Evolutionary conservation across 2,113 vertebrate genomes (phyloP).

Genomic region (Spea bombifrons): DNA sequence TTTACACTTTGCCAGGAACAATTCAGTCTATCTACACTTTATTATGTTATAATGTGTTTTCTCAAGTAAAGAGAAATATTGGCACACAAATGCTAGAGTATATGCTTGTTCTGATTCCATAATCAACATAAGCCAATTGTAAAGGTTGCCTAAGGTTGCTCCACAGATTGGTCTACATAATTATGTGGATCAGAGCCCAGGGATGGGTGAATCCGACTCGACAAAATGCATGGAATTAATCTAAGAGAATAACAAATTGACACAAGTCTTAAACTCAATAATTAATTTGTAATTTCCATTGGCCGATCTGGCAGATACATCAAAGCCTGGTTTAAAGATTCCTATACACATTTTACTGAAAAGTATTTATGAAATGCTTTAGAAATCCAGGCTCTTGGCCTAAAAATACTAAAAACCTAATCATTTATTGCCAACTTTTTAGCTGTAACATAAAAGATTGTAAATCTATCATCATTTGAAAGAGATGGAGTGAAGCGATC

Average conservation of each 20-base stretch:
- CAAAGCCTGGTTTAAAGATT: constrained; percentile 4
- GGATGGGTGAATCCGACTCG: constrained; percentile 5
- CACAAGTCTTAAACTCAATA: neutral
- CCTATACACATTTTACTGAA: constrained; percentile 5
- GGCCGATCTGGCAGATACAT: constrained; percentile 9
- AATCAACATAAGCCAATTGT: constrained; percentile 36
- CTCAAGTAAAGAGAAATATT: constrained; percentile 33
- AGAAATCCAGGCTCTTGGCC: neutral
- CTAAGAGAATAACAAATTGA: constrained; percentile 18
- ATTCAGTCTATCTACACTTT: constrained; percentile 14
- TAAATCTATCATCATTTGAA: neutral
- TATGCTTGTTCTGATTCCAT: constrained; percentile 27
- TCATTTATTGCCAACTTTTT: neutral
- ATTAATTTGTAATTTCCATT: constrained; percentile 9
- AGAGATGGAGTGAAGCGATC: neutral
- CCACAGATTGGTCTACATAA: constrained; percentile 27
- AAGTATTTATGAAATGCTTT: neutral
- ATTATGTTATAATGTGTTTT: constrained; percentile 33
- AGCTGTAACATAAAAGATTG: neutral
- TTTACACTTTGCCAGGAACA: constrained; percentile 39
- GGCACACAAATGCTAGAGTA: constrained; percentile 23
- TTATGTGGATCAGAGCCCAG: constrained; percentile 16
- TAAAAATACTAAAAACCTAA: neutral
- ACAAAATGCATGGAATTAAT: constrained; percentile 23
- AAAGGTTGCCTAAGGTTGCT: constrained; percentile 39